A percentile compares a stretch with the other conserved stretches of the same genome.
Conservation (phyloP, 2,113 vertebrate genomes). For the Notarius quadriscutis region DNA sequence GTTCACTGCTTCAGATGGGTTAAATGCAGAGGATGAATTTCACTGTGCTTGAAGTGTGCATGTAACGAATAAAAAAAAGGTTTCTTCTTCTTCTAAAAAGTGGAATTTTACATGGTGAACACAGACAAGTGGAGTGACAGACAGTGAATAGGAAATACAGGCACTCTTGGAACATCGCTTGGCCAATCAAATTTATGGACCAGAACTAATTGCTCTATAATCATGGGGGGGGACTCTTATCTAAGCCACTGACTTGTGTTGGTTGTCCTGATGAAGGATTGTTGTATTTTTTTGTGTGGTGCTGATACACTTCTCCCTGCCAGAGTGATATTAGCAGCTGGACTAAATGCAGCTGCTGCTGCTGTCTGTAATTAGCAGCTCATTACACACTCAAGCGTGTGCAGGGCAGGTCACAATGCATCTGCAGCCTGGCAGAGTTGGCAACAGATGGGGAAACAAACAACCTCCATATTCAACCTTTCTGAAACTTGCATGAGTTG, state of each 20-base stretch:
- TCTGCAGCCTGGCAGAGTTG: slow-evolving; percentile 24
- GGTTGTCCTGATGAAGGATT: not conserved
- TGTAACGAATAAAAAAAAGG: no score
- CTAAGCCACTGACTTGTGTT: not conserved
- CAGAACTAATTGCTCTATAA: not conserved
- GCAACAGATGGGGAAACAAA: not conserved
- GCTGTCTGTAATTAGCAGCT: slow-evolving; percentile 87
- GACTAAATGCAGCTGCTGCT: slow-evolving; percentile 75
- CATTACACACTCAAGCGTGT: slow-evolving; percentile 86
- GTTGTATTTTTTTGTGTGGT: not conserved
- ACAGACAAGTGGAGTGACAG: not conserved
- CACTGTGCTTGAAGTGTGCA: no score
- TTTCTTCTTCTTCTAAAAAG: no score
- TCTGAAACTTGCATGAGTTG: slow-evolving; percentile 11
- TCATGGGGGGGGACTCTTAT: not conserved
- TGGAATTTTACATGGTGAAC: no score
- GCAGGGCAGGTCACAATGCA: slow-evolving; percentile 70
- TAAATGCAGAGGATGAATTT: no score
- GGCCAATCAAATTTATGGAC: not conserved
- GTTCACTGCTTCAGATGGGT: no score
- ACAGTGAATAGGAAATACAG: not conserved
- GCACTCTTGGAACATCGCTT: no score
- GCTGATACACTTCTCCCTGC: slow-evolving; percentile 71
- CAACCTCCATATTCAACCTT: slow-evolving; percentile 12
- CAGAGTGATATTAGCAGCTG: slow-evolving; percentile 79